Conservation (phyloP, 2,888 invertebrate species). For the Aspidiotus rigidus region DNA sequence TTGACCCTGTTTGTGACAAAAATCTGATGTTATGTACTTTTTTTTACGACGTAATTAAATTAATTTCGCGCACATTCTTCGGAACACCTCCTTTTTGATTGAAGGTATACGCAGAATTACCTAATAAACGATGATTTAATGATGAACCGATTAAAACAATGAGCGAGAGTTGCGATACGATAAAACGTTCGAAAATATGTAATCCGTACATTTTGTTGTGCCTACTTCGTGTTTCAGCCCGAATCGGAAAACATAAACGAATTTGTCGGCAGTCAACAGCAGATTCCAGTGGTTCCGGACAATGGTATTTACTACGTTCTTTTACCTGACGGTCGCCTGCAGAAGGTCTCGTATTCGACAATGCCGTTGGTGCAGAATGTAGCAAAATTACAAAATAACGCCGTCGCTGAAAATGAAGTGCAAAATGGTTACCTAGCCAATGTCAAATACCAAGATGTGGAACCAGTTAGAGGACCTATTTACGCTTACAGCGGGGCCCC, state of each 20-base stretch:
- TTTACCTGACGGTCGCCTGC: constrained; percentile 39
- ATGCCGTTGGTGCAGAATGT: constrained; percentile 27
- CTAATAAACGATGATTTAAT: too few species aligned
- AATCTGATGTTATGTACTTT: too few species aligned
- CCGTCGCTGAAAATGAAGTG: not conserved
- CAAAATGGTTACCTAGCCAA: constrained; percentile 36
- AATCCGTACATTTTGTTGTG: not conserved
- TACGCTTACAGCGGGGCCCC: constrained; percentile 38
- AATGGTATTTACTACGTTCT: constrained; percentile 39
- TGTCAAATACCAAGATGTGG: constrained; percentile 39
- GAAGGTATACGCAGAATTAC: too few species aligned
- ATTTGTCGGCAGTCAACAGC: constrained; percentile 20
- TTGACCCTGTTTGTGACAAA: too few species aligned
- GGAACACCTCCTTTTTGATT: too few species aligned
- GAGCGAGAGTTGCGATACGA: too few species aligned
- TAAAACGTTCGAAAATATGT: not conserved
- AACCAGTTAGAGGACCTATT: constrained; percentile 38
- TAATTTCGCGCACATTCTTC: too few species aligned
- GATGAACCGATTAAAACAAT: too few species aligned
- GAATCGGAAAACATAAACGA: constrained; percentile 29
- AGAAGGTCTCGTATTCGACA: constrained; percentile 37
- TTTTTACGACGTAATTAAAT: too few species aligned
- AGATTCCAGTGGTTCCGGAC: constrained; percentile 22
- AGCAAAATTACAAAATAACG: constrained; percentile 8
- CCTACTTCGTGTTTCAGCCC: constrained; percentile 5